These are phyloP conservation scores for Liasis olivaceus DNA, from an alignment of 2,797 vertebrate genomes.

Conservation along the genomic window DNA sequence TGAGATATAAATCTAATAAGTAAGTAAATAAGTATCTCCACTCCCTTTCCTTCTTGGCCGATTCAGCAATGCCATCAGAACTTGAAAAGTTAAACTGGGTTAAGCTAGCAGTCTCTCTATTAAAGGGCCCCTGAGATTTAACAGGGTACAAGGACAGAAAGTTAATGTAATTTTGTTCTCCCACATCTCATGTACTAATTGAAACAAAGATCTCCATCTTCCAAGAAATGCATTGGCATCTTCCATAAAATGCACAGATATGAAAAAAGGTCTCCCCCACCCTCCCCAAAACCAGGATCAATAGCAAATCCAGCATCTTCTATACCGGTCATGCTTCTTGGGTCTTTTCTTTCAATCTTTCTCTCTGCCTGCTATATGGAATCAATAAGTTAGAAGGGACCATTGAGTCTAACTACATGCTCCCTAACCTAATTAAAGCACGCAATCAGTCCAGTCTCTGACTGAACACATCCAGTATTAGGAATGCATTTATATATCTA, in stretches of 20 bases:
- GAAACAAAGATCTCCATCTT: not conserved
- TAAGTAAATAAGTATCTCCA: no score
- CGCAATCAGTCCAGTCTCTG: not conserved
- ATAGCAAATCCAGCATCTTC: no score
- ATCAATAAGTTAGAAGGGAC: no score
- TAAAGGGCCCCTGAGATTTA: not conserved
- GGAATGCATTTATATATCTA: not conserved
- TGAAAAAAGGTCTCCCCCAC: not conserved
- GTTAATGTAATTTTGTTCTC: not conserved
- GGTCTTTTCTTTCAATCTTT: not conserved
- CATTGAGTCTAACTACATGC: no score
- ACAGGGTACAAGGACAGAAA: not conserved
- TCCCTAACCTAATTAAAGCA: no score
- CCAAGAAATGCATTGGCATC: not conserved
- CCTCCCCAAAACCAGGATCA: no score
- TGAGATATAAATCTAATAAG: no score
- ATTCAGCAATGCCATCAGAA: not conserved
- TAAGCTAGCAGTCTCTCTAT: not conserved
- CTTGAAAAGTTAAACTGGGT: not conserved
- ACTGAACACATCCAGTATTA: no score
- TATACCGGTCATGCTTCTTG: not conserved
- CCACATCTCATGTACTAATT: not conserved
- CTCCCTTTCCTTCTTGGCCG: not conserved
- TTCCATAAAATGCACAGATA: not conserved
- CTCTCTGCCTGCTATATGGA: not conserved